Evolutionary conservation across 2,797 vertebrate genomes (phyloP).

Genomic region (Hemitrygon akajei): DNA sequence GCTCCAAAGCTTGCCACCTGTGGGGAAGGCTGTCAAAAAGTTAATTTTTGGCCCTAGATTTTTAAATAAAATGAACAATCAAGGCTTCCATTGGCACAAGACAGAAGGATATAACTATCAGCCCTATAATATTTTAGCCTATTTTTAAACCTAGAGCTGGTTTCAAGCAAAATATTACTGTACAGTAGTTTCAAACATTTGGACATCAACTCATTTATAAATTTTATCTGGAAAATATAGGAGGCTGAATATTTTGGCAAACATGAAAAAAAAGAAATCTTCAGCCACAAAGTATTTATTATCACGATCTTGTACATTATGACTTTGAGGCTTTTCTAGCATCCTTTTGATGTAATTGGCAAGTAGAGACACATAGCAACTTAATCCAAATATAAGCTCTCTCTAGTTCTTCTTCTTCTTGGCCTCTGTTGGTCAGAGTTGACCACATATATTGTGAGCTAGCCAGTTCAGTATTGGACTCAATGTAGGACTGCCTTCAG

Average conservation of each 20-base stretch:
- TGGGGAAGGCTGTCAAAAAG: conserved; percentile 30
- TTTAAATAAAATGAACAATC: conserved; percentile 8
- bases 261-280: neutral
- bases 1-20: conserved; percentile 30
- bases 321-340: neutral
- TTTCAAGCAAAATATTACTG: conserved; percentile 16
- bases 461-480: no score
- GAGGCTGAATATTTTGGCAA: neutral
- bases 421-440: no score
- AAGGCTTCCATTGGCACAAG: conserved; percentile 23
- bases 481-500: no score
- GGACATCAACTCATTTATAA: conserved; percentile 14
- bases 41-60: conserved; percentile 16
- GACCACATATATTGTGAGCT: no score
- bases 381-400: neutral
- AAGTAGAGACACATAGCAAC: neutral
- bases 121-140: neutral
- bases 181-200: conserved; percentile 31
- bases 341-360: neutral
- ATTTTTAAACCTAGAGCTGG: neutral
- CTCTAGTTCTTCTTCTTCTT: no score
- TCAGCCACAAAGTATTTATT: conserved; percentile 13
- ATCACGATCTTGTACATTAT: neutral
- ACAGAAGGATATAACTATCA: neutral
- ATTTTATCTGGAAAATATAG: conserved; percentile 15